Evolutionary conservation across 2,888 invertebrate species (phyloP), one percentile per base, ranked within the genome.

Genomic region (Calliopum simillimum): DNA sequence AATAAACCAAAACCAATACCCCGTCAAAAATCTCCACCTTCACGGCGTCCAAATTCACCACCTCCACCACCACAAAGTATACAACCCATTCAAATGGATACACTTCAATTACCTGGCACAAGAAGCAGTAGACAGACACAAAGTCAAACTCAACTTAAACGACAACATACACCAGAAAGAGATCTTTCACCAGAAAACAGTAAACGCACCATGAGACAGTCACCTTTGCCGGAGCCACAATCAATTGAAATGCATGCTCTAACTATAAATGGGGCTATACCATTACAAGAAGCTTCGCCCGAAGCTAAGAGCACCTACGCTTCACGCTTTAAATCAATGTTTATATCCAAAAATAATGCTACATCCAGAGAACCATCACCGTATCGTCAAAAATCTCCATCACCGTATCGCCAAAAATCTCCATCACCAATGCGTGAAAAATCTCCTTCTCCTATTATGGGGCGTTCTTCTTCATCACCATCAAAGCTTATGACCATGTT

Each of bases 321-420:
- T 12, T 77, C 84, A 12, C 78, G 81, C 1, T 77, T 84, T 13
- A 84, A 84, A 75, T 81, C 82, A 0, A 82, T 84, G 77, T 85
- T 84, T 46, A 76, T 76, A 1, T 73, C 77, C 0, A 84, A 82
- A 1, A 82, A 79, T 56, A 25, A 78, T 14, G 41, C 71, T 5
- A 43, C 69, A 16, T 43, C 6, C n/a, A 56, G n/a, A 16, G 69
- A 62, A 8, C 16, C 56, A 21, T 63, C 63, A n/a, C 66, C 68
- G 13, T 65, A 64, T 4, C 74, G 73, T 0, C 76, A 76, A 33
- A 78, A 76, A 56, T 79, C 82, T 3, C 76, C 77, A 1, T 75
- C 81, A 0, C 72, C 71, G 0, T 69, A 69, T 71, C 64, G 79
- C 66, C 77, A 80, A 12, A 73, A 73, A 21, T 75, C 79, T 0